A percentile compares a stretch with the other conserved stretches of the same genome.
Evolutionary conservation across 2,797 vertebrate genomes (phyloP).

Genomic region (Hydrocynus forskahlii): DNA sequence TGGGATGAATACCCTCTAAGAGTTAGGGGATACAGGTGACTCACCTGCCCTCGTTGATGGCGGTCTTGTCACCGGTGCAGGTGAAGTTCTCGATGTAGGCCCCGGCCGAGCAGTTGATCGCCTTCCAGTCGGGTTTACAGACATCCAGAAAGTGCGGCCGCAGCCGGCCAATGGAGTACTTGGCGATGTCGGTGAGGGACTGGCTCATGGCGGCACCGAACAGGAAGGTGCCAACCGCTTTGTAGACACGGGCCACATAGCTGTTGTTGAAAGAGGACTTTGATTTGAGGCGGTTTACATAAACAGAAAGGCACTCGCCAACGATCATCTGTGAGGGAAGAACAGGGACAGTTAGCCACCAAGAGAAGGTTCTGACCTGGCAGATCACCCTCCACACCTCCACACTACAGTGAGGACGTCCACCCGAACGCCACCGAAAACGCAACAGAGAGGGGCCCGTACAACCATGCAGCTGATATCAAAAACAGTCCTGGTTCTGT

Average conservation of each 20-base stretch:
- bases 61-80: conserved; percentile 81
- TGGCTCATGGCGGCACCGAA: conserved; percentile 97
- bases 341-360: conserved; percentile 15
- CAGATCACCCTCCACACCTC: not conserved
- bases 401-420: conserved; percentile 47
- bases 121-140: conserved; percentile 81
- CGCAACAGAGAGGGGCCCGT: too few species aligned
- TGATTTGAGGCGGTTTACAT: conserved; percentile 87
- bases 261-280: conserved; percentile 89
- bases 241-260: conserved; percentile 90
- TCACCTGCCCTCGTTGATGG: conserved; percentile 88
- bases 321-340: conserved; percentile 84
- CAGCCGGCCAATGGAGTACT: conserved; percentile 96
- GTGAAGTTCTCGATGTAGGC: conserved; percentile 86
- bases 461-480: too few species aligned
- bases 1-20: too few species aligned
- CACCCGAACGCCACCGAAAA: not conserved
- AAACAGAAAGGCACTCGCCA: conserved; percentile 90
- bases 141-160: conserved; percentile 93
- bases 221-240: conserved; percentile 91
- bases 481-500: too few species aligned
- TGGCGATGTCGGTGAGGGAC: conserved; percentile 96
- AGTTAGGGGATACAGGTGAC: not conserved
- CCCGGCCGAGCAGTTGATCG: conserved; percentile 72
- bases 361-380: not conserved